Evolutionary conservation across 2,797 vertebrate genomes (phyloP).

Genomic region (Sparus aurata): DNA sequence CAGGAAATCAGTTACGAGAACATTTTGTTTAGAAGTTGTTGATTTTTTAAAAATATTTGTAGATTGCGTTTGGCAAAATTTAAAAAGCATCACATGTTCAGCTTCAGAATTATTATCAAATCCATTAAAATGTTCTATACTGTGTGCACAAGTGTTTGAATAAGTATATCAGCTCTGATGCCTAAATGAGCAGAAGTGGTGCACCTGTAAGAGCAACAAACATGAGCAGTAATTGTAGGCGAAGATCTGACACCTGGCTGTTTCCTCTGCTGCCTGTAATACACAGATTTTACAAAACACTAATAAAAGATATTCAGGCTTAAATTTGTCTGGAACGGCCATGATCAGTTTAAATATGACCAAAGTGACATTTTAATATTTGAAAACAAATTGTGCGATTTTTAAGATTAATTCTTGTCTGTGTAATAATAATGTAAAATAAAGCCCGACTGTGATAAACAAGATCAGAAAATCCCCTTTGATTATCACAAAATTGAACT

Average conservation of each 20-base stretch:
- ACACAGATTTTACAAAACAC: conserved; percentile 25
- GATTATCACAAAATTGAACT: neutral
- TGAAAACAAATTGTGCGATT: neutral
- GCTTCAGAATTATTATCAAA: neutral
- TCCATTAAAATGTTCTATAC: neutral
- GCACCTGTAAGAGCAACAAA: conserved; percentile 35
- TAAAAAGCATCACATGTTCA: neutral
- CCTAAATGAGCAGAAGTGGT: conserved; percentile 23
- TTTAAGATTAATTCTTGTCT: no score
- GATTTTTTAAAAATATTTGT: conserved; percentile 5
- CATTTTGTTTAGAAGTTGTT: neutral
- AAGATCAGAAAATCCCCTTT: neutral
- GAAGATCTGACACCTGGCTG: conserved; percentile 35
- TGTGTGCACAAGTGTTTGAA: neutral
- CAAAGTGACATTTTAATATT: neutral
- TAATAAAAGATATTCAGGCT: conserved; percentile 22
- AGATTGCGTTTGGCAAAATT: neutral
- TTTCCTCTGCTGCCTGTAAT: conserved; percentile 30
- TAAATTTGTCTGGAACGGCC: conserved; percentile 17
- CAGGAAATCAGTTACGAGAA: neutral
- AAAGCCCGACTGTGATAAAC: neutral
- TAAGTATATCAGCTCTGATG: neutral
- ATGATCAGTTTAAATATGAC: neutral
- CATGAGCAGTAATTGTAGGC: conserved; percentile 22
- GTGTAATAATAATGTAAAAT: neutral